Conservation (phyloP, 2,797 vertebrate genomes). For the Acanthurus lineatus region DNA sequence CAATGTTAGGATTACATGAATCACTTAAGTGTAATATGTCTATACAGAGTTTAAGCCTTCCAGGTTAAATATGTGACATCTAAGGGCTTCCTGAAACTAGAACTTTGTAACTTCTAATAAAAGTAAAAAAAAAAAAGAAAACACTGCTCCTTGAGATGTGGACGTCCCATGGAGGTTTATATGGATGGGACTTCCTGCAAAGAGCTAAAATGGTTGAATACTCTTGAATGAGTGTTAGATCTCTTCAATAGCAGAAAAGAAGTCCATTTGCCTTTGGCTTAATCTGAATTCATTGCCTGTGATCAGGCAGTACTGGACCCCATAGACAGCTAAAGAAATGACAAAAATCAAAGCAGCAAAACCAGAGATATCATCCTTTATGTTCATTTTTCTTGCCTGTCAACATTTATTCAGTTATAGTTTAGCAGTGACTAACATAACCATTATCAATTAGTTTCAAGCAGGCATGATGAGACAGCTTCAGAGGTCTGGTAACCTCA, state of each 20-base stretch:
- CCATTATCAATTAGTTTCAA: neutral
- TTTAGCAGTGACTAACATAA: neutral
- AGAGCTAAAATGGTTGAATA: neutral
- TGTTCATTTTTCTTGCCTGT: neutral
- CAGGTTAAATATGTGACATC: constrained; percentile 5
- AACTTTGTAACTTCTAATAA: neutral
- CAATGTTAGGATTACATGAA: constrained; percentile 19
- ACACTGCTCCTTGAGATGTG: neutral
- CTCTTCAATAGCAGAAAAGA: neutral
- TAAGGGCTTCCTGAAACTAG: neutral
- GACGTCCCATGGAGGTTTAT: neutral
- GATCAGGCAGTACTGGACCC: too few species aligned
- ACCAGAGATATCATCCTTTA: neutral
- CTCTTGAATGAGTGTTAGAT: neutral
- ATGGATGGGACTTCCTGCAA: neutral
- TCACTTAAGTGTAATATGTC: constrained; percentile 1
- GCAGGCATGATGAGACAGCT: neutral
- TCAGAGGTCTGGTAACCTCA: neutral
- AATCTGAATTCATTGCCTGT: neutral
- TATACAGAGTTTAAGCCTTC: neutral
- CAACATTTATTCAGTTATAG: neutral
- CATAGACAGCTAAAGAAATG: too few species aligned
- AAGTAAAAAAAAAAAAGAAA: neutral
- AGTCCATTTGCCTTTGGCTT: neutral
- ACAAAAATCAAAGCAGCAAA: neutral